These are phyloP conservation scores for Orbicella faveolata DNA, from an alignment of 64 coral and sea anemone genomes.

Conservation along the genomic window DNA sequence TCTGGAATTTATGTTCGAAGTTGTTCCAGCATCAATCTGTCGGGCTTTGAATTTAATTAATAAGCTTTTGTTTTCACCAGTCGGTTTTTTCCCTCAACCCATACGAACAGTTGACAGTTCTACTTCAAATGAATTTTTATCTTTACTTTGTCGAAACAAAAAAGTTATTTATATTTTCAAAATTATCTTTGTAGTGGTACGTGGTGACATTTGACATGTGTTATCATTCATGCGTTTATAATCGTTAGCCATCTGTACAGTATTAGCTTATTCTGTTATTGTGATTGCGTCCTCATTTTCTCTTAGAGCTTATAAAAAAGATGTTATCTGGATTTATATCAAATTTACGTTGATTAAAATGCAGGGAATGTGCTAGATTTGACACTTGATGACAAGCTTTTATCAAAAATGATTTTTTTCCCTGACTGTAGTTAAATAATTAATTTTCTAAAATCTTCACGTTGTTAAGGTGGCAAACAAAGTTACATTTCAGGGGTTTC, in stretches of 20 bases:
- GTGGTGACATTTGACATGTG: not conserved
- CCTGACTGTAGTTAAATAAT: not conserved
- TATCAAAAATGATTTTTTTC: not conserved
- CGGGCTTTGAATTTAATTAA: not conserved
- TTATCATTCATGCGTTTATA: not conserved
- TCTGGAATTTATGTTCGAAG: no score
- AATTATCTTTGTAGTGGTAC: not conserved
- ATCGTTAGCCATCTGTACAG: not conserved
- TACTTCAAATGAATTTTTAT: slow-evolving; percentile 19
- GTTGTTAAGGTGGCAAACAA: no score
- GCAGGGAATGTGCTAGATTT: not conserved
- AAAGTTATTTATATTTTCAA: not conserved
- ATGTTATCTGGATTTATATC: not conserved
- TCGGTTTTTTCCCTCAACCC: not conserved
- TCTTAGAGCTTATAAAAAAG: not conserved
- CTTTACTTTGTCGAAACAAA: not conserved
- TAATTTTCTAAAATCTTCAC: no score
- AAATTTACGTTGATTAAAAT: not conserved
- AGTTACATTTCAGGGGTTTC: no score
- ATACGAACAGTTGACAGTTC: not conserved
- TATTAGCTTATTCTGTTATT: not conserved
- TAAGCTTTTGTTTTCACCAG: not conserved
- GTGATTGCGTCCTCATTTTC: slow-evolving; percentile 1
- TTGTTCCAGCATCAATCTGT: no score
- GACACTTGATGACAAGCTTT: not conserved